These are phyloP conservation scores for Gymnopithys bicolor DNA, from an alignment of 2,797 vertebrate genomes.

Conservation along the genomic window DNA sequence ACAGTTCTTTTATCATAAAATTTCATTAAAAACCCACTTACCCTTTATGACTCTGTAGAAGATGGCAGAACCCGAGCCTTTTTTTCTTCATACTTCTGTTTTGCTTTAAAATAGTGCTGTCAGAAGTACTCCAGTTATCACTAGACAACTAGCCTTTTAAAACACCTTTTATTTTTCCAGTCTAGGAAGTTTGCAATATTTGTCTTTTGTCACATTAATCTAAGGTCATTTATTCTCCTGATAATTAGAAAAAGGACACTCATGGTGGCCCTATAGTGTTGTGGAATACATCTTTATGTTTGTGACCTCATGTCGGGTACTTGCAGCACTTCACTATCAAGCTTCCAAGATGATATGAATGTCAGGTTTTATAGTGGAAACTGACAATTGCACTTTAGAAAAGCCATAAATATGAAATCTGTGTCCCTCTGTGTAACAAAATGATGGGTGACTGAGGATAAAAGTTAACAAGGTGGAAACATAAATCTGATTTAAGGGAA, in stretches of 20 bases:
- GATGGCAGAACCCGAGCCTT: background rate
- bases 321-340: background rate
- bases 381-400: background rate
- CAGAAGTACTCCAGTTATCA: background rate
- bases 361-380: background rate
- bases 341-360: background rate
- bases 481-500: constrained; percentile 27
- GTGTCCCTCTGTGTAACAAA: background rate
- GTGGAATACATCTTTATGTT: background rate
- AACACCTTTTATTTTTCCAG: background rate
- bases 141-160: background rate
- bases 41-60: background rate
- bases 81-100: background rate
- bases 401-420: background rate
- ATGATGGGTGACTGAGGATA: background rate
- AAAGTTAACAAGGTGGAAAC: constrained; percentile 38
- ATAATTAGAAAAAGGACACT: background rate
- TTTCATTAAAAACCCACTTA: background rate
- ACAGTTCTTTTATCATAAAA: background rate
- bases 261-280: background rate
- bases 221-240: background rate
- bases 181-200: background rate
- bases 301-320: background rate
- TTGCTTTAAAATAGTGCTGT: background rate
- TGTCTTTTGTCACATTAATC: background rate